These are phyloP conservation scores for Oriolus oriolus DNA, from an alignment of 2,113 vertebrate genomes.

Conservation along the genomic window DNA sequence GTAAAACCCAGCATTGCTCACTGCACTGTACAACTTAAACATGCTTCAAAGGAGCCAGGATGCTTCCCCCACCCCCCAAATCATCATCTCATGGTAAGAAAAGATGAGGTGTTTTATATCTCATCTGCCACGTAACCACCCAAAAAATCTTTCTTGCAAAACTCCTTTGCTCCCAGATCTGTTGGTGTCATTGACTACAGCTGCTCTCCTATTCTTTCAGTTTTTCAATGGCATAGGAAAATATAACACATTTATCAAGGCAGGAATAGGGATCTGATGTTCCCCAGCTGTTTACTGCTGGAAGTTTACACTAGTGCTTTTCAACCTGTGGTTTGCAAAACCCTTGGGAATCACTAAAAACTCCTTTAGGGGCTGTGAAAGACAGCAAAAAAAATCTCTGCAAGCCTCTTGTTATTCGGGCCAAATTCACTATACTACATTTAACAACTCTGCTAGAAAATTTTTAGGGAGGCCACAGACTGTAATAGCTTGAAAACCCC, in stretches of 20 bases:
- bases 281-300: background rate
- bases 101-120: background rate
- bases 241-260: background rate
- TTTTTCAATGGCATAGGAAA: background rate
- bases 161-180: background rate
- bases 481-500: background rate
- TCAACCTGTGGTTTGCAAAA: background rate
- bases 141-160: background rate
- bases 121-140: rapidly evolving
- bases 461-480: background rate
- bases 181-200: background rate
- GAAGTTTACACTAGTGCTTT: background rate
- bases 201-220: background rate
- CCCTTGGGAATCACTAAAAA: background rate
- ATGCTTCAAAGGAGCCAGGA: background rate
- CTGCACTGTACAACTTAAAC: background rate
- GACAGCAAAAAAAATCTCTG: background rate
- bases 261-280: background rate
- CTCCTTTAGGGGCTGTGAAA: background rate
- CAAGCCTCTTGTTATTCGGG: background rate
- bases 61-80: background rate
- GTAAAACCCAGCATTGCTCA: background rate
- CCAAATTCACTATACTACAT: background rate
- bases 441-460: background rate
- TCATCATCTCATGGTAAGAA: background rate